Conservation (phyloP, 2,888 invertebrate species). For the Parnassius smintheus region DNA sequence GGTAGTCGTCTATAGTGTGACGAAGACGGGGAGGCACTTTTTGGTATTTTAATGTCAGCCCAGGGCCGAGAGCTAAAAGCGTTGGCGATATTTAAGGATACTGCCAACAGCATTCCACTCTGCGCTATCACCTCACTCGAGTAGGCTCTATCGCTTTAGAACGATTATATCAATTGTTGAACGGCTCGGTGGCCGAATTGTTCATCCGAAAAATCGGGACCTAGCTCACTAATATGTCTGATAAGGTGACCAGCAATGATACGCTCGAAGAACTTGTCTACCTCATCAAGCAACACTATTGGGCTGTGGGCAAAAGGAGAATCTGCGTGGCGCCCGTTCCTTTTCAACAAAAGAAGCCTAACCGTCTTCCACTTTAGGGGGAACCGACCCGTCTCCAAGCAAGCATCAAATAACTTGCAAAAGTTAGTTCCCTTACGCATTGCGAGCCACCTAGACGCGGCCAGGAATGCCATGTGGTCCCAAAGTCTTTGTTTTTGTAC, state of each 20-base stretch:
- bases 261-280: constrained; percentile 1
- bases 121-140: background rate
- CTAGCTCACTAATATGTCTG: background rate
- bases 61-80: background rate
- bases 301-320: background rate
- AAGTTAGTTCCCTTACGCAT: background rate
- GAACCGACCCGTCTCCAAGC: background rate
- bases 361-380: background rate
- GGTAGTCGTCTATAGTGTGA: background rate
- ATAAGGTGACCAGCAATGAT: background rate
- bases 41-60: background rate
- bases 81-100: background rate
- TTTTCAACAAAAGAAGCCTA: background rate
- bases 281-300: constrained; percentile 10
- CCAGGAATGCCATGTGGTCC: no score
- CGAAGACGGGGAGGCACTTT: background rate
- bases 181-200: background rate
- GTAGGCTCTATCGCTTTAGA: background rate
- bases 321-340: background rate
- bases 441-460: background rate
- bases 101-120: background rate
- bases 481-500: no score
- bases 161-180: background rate
- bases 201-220: background rate
- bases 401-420: background rate